Evolutionary conservation across 2,888 invertebrate genomes (phyloP).

Genomic region (Hirtodrosophila trivittata): DNA sequence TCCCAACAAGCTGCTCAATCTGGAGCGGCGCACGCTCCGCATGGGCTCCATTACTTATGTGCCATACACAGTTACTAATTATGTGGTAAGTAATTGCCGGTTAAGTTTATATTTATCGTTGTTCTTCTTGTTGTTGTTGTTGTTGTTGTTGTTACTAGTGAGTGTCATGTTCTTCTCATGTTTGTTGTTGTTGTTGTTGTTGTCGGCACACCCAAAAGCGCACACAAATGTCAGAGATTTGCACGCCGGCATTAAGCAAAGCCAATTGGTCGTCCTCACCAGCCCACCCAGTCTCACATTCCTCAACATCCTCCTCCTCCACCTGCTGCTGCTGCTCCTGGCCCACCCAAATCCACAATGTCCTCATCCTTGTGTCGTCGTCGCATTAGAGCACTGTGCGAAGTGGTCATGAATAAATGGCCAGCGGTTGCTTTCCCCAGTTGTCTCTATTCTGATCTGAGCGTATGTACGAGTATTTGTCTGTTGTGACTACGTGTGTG

Average conservation of each 20-base stretch:
- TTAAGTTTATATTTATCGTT: constrained; percentile 80
- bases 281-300: too few species aligned
- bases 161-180: neutral
- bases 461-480: constrained; percentile 17
- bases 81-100: constrained; percentile 82
- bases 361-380: constrained; percentile 49
- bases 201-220: constrained; percentile 46
- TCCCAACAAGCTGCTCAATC: constrained; percentile 82
- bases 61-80: constrained; percentile 82
- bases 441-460: constrained; percentile 16
- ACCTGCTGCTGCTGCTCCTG: neutral
- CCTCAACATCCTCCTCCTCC: neutral
- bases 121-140: constrained; percentile 39
- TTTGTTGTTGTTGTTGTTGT: constrained; percentile 34
- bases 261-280: constrained; percentile 66
- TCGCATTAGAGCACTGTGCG: constrained; percentile 45
- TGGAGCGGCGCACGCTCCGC: constrained; percentile 77
- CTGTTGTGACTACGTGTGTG: constrained; percentile 17
- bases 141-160: constrained; percentile 19
- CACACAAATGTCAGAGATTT: constrained; percentile 72
- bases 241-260: constrained; percentile 74
- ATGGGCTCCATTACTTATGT: constrained; percentile 82
- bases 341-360: constrained; percentile 31
- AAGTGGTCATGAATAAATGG: constrained; percentile 72
- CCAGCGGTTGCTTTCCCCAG: constrained; percentile 42